These are phyloP conservation scores for Solenodon paradoxus DNA, from an alignment of 2,113 vertebrate genomes.

Conservation along the genomic window DNA sequence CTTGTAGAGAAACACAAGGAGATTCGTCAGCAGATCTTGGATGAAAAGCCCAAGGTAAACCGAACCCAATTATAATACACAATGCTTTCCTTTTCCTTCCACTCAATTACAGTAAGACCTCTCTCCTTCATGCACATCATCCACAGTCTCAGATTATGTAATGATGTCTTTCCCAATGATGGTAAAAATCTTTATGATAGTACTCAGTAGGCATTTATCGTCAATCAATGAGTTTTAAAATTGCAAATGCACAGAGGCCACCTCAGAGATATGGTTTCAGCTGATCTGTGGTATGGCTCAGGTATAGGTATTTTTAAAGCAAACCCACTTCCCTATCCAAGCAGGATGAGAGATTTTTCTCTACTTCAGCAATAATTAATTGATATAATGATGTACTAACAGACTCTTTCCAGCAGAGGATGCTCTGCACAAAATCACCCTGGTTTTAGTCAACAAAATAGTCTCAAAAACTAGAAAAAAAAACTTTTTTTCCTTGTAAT, in stretches of 20 bases:
- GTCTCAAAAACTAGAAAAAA: not conserved
- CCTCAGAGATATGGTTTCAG: not conserved
- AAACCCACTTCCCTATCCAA: rapidly evolving
- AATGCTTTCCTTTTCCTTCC: not conserved
- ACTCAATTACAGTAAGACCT: not conserved
- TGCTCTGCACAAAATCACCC: constrained; percentile 49
- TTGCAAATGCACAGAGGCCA: not conserved
- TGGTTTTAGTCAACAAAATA: not conserved
- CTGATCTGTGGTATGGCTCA: not conserved
- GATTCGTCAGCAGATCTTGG: constrained; percentile 96
- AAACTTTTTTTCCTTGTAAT: too few relatives aligned
- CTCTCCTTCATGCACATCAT: not conserved
- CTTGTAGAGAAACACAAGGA: constrained; percentile 96
- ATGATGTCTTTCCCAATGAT: not conserved
- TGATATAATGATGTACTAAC: constrained; percentile 37
- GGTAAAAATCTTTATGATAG: not conserved
- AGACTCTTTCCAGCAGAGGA: constrained; percentile 78
- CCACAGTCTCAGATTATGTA: not conserved
- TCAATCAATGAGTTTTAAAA: not conserved
- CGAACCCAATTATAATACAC: constrained; percentile 10
- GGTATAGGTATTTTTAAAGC: not conserved
- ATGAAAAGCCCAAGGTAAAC: constrained; percentile 96
- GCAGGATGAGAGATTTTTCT: not conserved
- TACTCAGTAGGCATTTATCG: not conserved
- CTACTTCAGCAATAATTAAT: not conserved